Conservation (phyloP, 2,888 invertebrate genomes). For the Galeopsomyia nigrocyanea region DNA sequence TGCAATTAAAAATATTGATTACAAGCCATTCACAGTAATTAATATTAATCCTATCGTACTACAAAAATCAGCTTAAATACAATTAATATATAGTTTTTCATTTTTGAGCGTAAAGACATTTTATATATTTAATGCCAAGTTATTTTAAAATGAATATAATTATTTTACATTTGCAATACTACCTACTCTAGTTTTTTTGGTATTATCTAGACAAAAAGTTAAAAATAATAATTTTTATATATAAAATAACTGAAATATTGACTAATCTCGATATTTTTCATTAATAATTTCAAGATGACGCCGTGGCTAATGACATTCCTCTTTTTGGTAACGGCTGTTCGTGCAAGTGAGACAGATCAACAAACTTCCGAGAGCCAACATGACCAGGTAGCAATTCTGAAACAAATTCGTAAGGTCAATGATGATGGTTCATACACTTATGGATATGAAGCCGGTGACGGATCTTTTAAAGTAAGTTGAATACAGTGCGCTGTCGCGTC, state of each 20-base stretch:
- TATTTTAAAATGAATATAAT: no score
- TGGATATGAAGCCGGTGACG: slow-evolving; percentile 88
- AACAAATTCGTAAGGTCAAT: slow-evolving; percentile 84
- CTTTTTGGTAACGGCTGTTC: slow-evolving; percentile 65
- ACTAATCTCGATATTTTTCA: slow-evolving; percentile 15
- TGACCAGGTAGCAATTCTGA: slow-evolving; percentile 82
- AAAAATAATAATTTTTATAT: not conserved
- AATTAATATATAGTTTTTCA: no score
- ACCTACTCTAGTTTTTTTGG: no score
- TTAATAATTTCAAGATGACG: slow-evolving; percentile 63
- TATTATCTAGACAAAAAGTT: no score
- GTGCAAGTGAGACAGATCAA: slow-evolving; percentile 66
- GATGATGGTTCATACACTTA: slow-evolving; percentile 88
- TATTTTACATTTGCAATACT: no score
- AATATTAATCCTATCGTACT: no score
- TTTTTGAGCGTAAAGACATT: no score
- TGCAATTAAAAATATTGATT: no score
- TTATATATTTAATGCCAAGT: no score
- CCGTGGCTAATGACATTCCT: slow-evolving; percentile 67
- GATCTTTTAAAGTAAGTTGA: slow-evolving; percentile 78
- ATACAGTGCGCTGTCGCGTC: not conserved
- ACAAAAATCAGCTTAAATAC: no score
- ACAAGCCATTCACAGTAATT: no score
- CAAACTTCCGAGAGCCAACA: slow-evolving; percentile 75
- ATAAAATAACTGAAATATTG: slow-evolving; percentile 12